Base-by-base conservation (phyloP, 2,113 vertebrate genomes). In the Pangasianodon gigas region DNA sequence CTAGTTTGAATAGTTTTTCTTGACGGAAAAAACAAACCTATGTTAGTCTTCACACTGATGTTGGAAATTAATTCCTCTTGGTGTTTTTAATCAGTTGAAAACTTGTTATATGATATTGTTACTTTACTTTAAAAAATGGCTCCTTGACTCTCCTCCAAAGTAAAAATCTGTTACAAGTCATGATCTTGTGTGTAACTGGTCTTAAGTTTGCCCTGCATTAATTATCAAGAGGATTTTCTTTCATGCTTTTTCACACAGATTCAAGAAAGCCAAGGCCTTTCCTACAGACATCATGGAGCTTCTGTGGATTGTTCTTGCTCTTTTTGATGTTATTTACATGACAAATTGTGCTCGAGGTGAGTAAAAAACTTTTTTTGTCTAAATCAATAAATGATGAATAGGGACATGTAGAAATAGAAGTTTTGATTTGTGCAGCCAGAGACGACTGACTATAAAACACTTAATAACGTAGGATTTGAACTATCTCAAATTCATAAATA, bases 301-400 rank as follows among this genome's bases (percentile, higher is more conserved):
- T 26, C 58, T 87, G 58, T 89, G 91, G 90, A 88, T 92, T n/a
- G 85, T 90, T 89, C 90, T 92, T 46, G 74, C 86, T 24, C 48
- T 92, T 85, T 89, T 65, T 71, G 82, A 92, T 75, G 24, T 91
- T 26, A 65, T 92, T 87, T 81, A 89, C 46, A 9, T 89, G 62
- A 82, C 91, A 48, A 48, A 89, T 67, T 85, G 88, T 51, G 90
- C 88, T 67, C 90, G 91, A 41, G 90, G 91, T 92, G 82, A 92
- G 91, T 92, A 26, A 26, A 84, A 54, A 37, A 8, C 14, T 9
- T 32, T 60, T 21, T 41, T 52, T 58, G 24, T 54, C 16, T 32
- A 11, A 62, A 60, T 65, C 48, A 71, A 41, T 24, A 90, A 83
- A 67, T 18, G 26, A 48, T 41, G 21, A 51, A 41, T 44, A 37